phyloP scores from a whole-genome alignment of 2,888 invertebrate genomes.

The Tinea semifulvella region DNA sequence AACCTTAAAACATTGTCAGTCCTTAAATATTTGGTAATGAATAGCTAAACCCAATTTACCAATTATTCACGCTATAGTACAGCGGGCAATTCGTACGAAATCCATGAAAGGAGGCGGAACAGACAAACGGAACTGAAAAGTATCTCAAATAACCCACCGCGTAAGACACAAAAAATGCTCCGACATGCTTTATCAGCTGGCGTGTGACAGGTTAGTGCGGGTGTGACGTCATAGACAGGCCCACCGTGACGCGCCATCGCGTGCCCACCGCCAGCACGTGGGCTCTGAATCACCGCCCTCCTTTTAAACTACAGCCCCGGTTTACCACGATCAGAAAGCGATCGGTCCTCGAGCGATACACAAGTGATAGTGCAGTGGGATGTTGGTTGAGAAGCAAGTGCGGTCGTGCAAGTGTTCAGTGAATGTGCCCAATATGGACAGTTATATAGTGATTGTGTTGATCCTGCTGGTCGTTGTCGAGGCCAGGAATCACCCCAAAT shows the following conservation, averaged over 20 bases:
- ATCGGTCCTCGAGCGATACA: conserved; percentile 37
- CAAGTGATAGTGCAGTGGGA: conserved; percentile 28
- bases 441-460: not conserved
- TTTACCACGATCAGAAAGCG: conserved; percentile 37
- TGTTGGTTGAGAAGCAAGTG: not conserved
- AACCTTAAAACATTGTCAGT: too few relatives aligned
- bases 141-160: too few relatives aligned
- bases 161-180: too few relatives aligned
- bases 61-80: too few relatives aligned
- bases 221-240: conserved; percentile 33
- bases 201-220: not conserved
- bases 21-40: too few relatives aligned
- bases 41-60: too few relatives aligned
- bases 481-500: conserved; percentile 39
- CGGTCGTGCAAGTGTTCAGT: not conserved
- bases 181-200: too few relatives aligned
- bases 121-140: too few relatives aligned
- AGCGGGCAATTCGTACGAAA: too few relatives aligned
- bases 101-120: too few relatives aligned
- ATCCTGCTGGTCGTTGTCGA: not conserved
- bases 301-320: conserved; percentile 2
- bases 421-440: conserved; percentile 7
- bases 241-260: conserved; percentile 15
- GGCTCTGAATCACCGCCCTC: conserved; percentile 2
- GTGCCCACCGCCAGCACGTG: conserved; percentile 1